Conservation (phyloP, 2,888 invertebrate genomes). For the Nomada ruficornis region DNA sequence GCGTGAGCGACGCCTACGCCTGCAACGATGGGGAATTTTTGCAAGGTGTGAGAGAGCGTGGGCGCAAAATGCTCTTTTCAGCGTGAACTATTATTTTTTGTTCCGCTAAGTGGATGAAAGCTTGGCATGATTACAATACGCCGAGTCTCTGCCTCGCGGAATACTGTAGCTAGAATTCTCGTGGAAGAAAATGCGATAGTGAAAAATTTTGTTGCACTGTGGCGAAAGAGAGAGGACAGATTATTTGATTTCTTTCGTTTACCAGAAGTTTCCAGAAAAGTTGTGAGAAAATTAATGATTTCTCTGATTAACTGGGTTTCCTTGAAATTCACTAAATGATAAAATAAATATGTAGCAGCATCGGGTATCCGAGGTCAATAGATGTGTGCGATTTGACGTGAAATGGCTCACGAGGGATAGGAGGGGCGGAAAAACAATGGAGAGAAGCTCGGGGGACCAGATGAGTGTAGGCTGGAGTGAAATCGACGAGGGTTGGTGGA, state of each 20-base stretch:
- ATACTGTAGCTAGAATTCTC: too few species aligned
- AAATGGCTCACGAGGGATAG: conserved; percentile 32
- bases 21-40: background rate
- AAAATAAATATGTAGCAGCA: background rate
- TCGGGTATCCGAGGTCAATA: conserved; percentile 4
- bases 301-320: too few species aligned
- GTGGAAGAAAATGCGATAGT: background rate
- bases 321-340: too few species aligned
- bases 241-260: too few species aligned
- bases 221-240: background rate
- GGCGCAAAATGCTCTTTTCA: background rate
- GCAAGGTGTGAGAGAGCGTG: background rate
- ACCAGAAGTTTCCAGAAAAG: too few species aligned
- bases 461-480: conserved; percentile 34
- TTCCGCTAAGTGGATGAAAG: background rate
- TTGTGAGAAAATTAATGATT: too few species aligned
- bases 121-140: too few species aligned
- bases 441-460: conserved; percentile 2
- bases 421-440: conserved; percentile 28
- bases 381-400: conserved; percentile 47
- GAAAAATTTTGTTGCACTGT: background rate
- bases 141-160: too few species aligned
- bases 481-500: conserved; percentile 43
- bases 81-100: background rate
- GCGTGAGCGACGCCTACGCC: conserved; percentile 37